Percentiles rank a stretch among this genome's conserved stretches.
phyloP scores from a whole-genome alignment of 1,140 invertebrate genomes.

The Tribolium castaneum region DNA sequence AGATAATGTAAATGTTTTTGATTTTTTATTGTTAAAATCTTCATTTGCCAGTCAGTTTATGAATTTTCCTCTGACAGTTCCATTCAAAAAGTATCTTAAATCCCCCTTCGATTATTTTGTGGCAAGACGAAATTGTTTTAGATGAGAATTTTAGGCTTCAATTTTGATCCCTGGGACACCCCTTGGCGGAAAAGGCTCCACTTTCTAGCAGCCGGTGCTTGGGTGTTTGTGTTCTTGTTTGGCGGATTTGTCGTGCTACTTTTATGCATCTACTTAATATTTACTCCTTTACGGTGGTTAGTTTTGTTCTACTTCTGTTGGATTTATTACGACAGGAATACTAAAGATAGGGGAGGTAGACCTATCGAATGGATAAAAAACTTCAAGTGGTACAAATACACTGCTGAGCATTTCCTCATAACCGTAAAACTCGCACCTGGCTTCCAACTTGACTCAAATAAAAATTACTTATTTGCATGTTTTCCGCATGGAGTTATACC shows the following conservation, averaged over 20 bases:
- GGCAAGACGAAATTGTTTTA: no score
- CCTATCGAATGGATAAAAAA: neutral
- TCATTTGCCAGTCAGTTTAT: no score
- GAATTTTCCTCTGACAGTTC: no score
- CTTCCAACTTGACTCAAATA: constrained; percentile 63
- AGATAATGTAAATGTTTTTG: no score
- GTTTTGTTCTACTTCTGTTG: neutral
- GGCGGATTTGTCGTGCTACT: neutral
- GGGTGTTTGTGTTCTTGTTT: neutral
- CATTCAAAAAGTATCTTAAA: no score
- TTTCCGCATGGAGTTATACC: constrained; percentile 86
- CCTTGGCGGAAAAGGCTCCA: neutral
- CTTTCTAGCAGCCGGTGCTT: neutral
- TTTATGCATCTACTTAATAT: neutral
- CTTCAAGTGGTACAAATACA: neutral
- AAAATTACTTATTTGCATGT: constrained; percentile 85
- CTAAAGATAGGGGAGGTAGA: neutral
- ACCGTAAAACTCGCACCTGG: neutral
- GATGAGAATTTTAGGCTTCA: neutral
- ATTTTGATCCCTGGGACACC: neutral
- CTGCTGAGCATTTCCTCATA: neutral
- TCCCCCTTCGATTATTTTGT: no score
- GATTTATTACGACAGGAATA: neutral
- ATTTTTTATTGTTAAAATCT: no score
- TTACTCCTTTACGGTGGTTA: neutral